These are phyloP conservation scores for Artemia franciscana DNA, from an alignment of 1,140 invertebrate species.

Conservation along the genomic window DNA sequence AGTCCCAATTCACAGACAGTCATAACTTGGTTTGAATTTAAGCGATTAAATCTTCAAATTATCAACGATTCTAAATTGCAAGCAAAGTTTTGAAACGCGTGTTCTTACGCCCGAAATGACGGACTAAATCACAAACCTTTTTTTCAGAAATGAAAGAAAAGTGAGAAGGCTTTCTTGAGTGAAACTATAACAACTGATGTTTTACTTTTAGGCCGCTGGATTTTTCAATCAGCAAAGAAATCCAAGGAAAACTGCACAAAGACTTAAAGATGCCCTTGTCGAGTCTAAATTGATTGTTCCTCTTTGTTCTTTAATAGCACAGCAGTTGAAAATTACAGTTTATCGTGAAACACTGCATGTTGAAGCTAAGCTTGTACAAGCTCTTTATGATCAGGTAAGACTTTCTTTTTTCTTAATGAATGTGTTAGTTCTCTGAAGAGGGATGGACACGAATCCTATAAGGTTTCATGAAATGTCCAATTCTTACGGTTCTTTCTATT, in stretches of 20 bases:
- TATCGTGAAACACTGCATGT: constrained; percentile 63
- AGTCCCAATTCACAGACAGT: too few relatives aligned
- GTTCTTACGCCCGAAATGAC: too few relatives aligned
- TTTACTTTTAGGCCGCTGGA: constrained; percentile 38
- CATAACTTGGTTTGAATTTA: too few relatives aligned
- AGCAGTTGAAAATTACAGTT: constrained; percentile 81
- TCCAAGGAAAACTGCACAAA: constrained; percentile 78
- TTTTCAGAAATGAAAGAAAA: too few relatives aligned
- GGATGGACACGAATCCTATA: too few relatives aligned
- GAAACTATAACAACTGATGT: background rate
- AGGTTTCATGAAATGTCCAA: too few relatives aligned
- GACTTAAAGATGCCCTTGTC: constrained; percentile 83
- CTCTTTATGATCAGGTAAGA: constrained; percentile 24
- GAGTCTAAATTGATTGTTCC: constrained; percentile 78
- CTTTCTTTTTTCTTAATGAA: background rate
- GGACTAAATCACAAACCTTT: too few relatives aligned
- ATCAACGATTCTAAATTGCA: too few relatives aligned
- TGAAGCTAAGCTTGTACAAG: constrained; percentile 45
- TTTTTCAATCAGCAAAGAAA: constrained; percentile 92
- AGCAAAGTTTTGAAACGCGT: too few relatives aligned
- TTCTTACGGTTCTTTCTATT: too few relatives aligned
- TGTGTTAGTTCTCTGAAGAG: constrained; percentile 1
- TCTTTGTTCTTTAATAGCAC: constrained; percentile 80
- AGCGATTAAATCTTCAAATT: too few relatives aligned
- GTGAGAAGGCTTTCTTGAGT: constrained; percentile 10